phyloP scores from a whole-genome alignment of 2,113 vertebrate species.

The Mola mola region DNA sequence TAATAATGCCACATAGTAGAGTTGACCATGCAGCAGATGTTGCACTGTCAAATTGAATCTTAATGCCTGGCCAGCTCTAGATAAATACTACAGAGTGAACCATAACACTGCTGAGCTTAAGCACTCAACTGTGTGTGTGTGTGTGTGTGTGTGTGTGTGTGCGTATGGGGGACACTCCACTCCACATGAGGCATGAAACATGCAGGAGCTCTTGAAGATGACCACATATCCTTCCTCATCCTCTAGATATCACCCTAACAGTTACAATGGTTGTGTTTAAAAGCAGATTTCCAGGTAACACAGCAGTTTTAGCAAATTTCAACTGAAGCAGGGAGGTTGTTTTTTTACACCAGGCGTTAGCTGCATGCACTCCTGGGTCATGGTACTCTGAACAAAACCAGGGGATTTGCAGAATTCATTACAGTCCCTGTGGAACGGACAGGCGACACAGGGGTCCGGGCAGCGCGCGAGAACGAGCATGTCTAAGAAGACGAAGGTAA shows the following conservation, averaged over 20 bases:
- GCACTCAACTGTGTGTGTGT: conserved; percentile 34
- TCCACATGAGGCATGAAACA: conserved; percentile 50
- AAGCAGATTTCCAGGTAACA: conserved; percentile 36
- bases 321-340: conserved; percentile 37
- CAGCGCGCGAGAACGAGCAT: conserved; percentile 70
- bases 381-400: conserved; percentile 70
- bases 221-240: conserved; percentile 29
- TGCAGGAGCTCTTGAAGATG: conserved; percentile 51
- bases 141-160: conserved; percentile 22
- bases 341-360: conserved; percentile 59
- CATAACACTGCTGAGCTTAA: conserved; percentile 63
- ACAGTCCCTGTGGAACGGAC: conserved; percentile 59
- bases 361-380: conserved; percentile 72
- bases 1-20: conserved; percentile 4
- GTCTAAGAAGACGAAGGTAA: conserved; percentile 80
- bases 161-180: not conserved
- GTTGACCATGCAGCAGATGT: conserved; percentile 66
- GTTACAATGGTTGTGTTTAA: conserved; percentile 32
- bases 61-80: conserved; percentile 60
- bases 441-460: conserved; percentile 63
- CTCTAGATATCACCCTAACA: conserved; percentile 7
- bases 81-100: conserved; percentile 60
- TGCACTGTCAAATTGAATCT: conserved; percentile 70
- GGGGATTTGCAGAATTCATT: conserved; percentile 81
- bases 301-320: conserved; percentile 35